Conservation (phyloP, 2,888 invertebrate species). For the Ormyrus pomaceus region DNA sequence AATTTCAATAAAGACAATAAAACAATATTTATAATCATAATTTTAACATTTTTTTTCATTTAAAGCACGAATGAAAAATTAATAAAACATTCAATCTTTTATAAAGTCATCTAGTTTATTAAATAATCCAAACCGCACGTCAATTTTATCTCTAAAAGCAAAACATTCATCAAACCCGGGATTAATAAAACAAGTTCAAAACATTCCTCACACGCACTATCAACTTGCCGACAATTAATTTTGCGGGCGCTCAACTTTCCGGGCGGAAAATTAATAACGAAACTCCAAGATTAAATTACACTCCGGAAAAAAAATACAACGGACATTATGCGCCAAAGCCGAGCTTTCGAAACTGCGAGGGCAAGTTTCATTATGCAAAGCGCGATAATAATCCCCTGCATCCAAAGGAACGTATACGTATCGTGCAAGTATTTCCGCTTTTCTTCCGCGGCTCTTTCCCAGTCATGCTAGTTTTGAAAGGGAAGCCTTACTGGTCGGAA, state of each 20-base stretch:
- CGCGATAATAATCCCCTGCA: conserved; percentile 17
- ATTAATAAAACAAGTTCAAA: conserved; percentile 29
- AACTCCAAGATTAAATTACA: conserved; percentile 26
- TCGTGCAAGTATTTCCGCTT: background rate
- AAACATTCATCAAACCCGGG: conserved; percentile 1
- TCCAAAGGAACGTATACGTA: background rate
- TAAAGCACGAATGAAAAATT: too few relatives aligned
- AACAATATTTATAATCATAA: too few relatives aligned
- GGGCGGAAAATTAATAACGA: conserved; percentile 27
- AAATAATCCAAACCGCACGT: too few relatives aligned
- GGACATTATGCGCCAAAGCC: background rate
- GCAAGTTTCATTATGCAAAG: conserved; percentile 27
- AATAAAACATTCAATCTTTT: too few relatives aligned
- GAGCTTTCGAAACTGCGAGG: too few relatives aligned
- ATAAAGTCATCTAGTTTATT: too few relatives aligned
- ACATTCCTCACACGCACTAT: background rate
- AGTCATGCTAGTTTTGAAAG: too few relatives aligned
- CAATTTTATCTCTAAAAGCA: background rate
- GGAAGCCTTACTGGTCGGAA: too few relatives aligned
- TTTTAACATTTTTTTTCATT: too few relatives aligned
- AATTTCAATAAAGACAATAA: too few relatives aligned
- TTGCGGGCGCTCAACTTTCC: conserved; percentile 6
- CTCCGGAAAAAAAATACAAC: too few relatives aligned
- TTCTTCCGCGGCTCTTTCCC: background rate
- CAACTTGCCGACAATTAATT: conserved; percentile 26